Conservation (phyloP, 2,888 invertebrate genomes). For the Oscheius sp. region DNA sequence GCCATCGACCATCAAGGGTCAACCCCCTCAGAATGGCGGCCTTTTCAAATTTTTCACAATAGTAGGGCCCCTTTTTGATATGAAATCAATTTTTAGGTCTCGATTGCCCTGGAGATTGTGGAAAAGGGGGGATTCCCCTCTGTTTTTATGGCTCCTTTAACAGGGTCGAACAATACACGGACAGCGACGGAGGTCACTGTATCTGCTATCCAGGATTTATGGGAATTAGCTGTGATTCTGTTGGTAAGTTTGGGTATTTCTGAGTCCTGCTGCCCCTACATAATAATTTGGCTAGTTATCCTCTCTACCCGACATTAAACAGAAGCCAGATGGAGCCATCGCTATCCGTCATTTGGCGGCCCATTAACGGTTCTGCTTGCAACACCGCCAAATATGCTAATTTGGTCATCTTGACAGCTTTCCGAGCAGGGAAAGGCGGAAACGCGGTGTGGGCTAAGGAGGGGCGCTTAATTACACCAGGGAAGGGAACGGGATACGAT, state of each 20-base stretch:
- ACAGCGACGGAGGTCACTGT: constrained; percentile 62
- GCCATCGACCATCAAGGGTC: constrained; percentile 67
- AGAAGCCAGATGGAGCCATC: constrained; percentile 29
- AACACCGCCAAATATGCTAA: constrained; percentile 37
- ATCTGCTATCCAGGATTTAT: constrained; percentile 69
- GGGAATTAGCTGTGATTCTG: constrained; percentile 60
- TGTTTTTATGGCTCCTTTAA: constrained; percentile 64
- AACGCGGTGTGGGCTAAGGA: constrained; percentile 3
- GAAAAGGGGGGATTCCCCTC: constrained; percentile 63
- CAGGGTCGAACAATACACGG: constrained; percentile 51
- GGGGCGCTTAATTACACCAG: constrained; percentile 24
- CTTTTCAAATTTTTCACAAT: constrained; percentile 58
- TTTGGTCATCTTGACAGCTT: constrained; percentile 29
- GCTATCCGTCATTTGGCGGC: constrained; percentile 29
- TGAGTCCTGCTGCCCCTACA: neutral
- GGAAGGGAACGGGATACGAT: neutral
- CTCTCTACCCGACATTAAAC: no score
- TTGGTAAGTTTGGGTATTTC: constrained; percentile 41
- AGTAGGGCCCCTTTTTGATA: constrained; percentile 41
- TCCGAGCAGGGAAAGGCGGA: constrained; percentile 11
- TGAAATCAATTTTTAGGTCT: constrained; percentile 47
- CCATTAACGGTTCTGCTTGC: constrained; percentile 28
- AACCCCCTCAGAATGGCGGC: constrained; percentile 63
- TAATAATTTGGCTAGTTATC: constrained; percentile 23
- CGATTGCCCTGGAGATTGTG: constrained; percentile 64